Evolutionary conservation across 64 coral and sea anemone species (phyloP).

Genomic region (Stichodactyla helianthus): DNA sequence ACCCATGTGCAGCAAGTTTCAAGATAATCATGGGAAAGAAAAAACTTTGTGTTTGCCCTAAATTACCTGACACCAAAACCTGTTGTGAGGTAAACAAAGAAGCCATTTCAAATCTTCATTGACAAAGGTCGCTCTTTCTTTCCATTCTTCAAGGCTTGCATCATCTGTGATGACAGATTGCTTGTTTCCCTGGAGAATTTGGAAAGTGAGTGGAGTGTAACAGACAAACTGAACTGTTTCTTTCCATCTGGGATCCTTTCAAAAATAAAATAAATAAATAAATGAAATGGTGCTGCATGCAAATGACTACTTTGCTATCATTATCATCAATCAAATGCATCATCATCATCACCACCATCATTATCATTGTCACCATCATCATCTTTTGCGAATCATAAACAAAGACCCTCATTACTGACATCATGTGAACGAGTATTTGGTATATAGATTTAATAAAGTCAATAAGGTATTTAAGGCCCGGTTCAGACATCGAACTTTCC

Average conservation of each 20-base stretch:
- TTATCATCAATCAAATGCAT: too few species aligned
- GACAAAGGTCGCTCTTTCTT: conserved; percentile 74
- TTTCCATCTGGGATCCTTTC: conserved; percentile 54
- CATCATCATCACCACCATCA: background rate
- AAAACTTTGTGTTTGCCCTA: too few species aligned
- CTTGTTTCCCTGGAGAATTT: background rate
- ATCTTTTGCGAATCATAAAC: background rate
- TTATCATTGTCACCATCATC: background rate
- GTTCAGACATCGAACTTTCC: too few species aligned
- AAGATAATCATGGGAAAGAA: too few species aligned
- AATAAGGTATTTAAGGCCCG: too few species aligned
- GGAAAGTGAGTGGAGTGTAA: conserved; percentile 45
- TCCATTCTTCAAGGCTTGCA: conserved; percentile 70
- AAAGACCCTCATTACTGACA: too few species aligned
- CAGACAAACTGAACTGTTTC: conserved; percentile 68
- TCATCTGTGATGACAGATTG: conserved; percentile 9
- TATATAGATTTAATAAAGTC: background rate
- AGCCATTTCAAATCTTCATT: conserved; percentile 82
- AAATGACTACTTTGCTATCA: too few species aligned
- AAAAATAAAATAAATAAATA: background rate
- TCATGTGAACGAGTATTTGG: background rate
- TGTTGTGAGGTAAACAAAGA: conserved; percentile 66
- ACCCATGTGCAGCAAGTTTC: too few species aligned
- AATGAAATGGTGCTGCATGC: background rate
- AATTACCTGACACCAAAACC: conserved; percentile 89